Percentiles rank a stretch among this genome's conserved stretches.
phyloP scores from a whole-genome alignment of 2,797 vertebrate genomes.

The Sternotherus odoratus region DNA sequence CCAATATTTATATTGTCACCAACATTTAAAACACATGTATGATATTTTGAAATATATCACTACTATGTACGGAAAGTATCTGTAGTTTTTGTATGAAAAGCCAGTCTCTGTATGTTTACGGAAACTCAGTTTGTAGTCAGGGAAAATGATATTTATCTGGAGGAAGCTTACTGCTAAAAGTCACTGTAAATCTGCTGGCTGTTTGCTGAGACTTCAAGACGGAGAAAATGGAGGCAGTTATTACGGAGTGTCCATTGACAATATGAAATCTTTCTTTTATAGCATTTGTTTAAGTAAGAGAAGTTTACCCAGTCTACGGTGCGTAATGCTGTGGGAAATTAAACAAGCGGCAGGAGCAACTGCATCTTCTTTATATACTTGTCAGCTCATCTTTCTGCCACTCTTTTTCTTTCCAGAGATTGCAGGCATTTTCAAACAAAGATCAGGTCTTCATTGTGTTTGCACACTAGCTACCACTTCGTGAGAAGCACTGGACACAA shows the following conservation, averaged over 20 bases:
- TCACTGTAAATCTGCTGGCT: constrained; percentile 64
- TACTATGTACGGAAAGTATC: accelerated
- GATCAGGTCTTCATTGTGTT: neutral
- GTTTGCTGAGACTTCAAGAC: constrained; percentile 65
- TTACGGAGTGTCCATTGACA: constrained; percentile 47
- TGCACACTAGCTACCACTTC: neutral
- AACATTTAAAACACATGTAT: neutral
- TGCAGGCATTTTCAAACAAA: constrained; percentile 1
- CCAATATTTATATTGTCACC: neutral
- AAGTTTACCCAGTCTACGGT: constrained; percentile 63
- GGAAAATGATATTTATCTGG: constrained; percentile 73
- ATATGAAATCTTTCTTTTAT: constrained; percentile 72
- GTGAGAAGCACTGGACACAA: neutral
- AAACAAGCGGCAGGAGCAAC: constrained; percentile 42
- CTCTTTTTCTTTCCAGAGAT: constrained; percentile 65
- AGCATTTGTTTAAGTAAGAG: constrained; percentile 65
- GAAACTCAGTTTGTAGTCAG: constrained; percentile 59
- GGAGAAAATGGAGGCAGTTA: constrained; percentile 61
- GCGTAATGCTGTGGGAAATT: constrained; percentile 59
- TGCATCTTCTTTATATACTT: constrained; percentile 75
- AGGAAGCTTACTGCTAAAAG: constrained; percentile 68
- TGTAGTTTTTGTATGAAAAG: neutral
- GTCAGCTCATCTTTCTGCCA: constrained; percentile 47
- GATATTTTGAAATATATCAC: neutral
- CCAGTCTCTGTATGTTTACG: constrained; percentile 34